phyloP scores from a whole-genome alignment of 92 coral and sea anemone genomes.

The Epizoanthus fatuus region DNA sequence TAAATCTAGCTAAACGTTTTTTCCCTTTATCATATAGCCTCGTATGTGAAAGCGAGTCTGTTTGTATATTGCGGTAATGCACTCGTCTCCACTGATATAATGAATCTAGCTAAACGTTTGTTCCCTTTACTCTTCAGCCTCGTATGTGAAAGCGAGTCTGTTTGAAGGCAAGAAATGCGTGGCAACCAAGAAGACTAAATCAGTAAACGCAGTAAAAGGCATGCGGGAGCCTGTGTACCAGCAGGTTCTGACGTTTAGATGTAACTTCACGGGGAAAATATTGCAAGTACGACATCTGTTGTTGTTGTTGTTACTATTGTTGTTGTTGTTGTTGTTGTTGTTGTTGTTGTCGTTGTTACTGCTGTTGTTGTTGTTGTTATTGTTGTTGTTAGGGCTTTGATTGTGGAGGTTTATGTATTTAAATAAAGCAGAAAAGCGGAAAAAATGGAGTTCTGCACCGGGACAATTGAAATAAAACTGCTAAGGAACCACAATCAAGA shows the following conservation, averaged over 20 bases:
- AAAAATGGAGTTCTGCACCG: too few relatives aligned
- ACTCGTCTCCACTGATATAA: too few relatives aligned
- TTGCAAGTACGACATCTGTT: neutral
- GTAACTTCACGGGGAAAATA: conserved; percentile 4
- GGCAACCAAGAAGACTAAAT: neutral
- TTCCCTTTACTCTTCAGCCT: neutral
- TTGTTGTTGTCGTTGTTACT: too few relatives aligned
- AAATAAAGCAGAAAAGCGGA: too few relatives aligned
- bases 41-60: neutral
- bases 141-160: conserved; percentile 1
- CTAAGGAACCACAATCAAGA: too few relatives aligned
- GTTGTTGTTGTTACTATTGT: too few relatives aligned
- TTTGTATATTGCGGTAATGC: too few relatives aligned
- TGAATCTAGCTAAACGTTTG: neutral
- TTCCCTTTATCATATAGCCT: neutral
- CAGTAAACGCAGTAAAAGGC: conserved; percentile 3
- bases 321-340: too few relatives aligned
- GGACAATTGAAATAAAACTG: too few relatives aligned
- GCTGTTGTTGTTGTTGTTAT: too few relatives aligned
- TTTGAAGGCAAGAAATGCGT: neutral
- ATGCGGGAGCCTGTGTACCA: neutral
- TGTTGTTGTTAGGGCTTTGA: too few relatives aligned
- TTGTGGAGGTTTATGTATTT: too few relatives aligned
- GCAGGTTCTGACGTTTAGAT: conserved; percentile 1
- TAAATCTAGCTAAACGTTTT: neutral